Percentiles rank a stretch among this genome's conserved stretches.
These are phyloP conservation scores for Belonocnema kinseyi DNA, from an alignment of 1,140 invertebrate species.

Conservation along the genomic window DNA sequence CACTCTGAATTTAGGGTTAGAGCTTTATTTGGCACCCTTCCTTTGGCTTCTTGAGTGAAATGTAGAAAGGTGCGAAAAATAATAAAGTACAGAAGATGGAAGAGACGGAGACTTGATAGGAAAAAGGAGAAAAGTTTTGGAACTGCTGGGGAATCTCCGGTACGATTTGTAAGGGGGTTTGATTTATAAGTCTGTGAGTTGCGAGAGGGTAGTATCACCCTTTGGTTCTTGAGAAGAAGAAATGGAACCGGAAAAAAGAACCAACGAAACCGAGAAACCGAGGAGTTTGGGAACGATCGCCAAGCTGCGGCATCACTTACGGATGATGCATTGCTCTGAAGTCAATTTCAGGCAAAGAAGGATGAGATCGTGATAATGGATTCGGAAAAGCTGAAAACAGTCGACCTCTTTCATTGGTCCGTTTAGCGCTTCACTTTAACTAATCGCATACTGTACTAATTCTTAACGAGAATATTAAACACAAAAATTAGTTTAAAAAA, in stretches of 20 bases:
- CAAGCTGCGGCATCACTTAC: slow-evolving; percentile 42
- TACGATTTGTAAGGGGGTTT: slow-evolving; percentile 53
- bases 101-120: not conserved
- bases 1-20: not conserved
- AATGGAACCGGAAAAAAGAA: slow-evolving; percentile 33
- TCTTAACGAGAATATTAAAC: too few species aligned
- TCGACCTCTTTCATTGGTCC: slow-evolving; percentile 50
- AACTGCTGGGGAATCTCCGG: slow-evolving; percentile 42
- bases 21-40: not conserved
- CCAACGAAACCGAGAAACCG: slow-evolving; percentile 31
- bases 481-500: too few species aligned
- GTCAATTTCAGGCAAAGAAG: slow-evolving; percentile 64
- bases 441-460: too few species aligned
- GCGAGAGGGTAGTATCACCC: slow-evolving; percentile 39
- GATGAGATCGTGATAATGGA: slow-evolving; percentile 60
- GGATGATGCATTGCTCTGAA: slow-evolving; percentile 63
- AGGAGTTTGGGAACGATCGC: slow-evolving; percentile 35
- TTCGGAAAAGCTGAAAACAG: slow-evolving; percentile 62
- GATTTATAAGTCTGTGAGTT: slow-evolving; percentile 65
- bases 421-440: too few species aligned
- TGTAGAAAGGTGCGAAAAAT: slow-evolving; percentile 18
- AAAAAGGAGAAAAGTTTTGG: slow-evolving; percentile 22
- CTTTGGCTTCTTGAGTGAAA: not conserved
- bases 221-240: slow-evolving; percentile 34
- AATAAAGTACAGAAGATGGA: not conserved